Evolutionary conservation across 1,140 invertebrate genomes (phyloP).

Genomic region (Dysdera silvatica): DNA sequence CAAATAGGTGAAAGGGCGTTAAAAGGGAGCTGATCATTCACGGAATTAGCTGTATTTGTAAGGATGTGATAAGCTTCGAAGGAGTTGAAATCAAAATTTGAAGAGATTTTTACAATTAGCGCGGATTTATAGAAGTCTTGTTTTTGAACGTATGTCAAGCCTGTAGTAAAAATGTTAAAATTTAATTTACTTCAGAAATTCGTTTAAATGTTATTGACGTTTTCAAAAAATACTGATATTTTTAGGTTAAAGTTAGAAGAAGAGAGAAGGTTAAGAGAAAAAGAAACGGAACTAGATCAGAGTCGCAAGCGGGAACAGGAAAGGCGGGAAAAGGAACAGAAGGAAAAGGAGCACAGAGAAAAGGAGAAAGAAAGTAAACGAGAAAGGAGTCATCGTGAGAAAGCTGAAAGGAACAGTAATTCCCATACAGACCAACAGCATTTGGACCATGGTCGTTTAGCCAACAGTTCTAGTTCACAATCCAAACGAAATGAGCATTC

Average conservation of each 20-base stretch:
- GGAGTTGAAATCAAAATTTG: too few species aligned
- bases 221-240: not conserved
- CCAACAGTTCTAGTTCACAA: too few species aligned
- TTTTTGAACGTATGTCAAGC: too few species aligned
- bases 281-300: conserved; percentile 21
- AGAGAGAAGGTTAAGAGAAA: conserved; percentile 20
- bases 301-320: conserved; percentile 17
- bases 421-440: not conserved
- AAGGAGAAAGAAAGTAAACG: conserved; percentile 2
- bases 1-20: too few species aligned
- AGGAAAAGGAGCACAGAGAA: conserved; percentile 18
- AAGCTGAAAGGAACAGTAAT: conserved; percentile 5
- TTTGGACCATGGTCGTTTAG: too few species aligned
- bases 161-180: not conserved
- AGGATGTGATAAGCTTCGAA: too few species aligned
- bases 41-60: too few species aligned
- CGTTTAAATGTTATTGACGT: not conserved
- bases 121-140: too few species aligned
- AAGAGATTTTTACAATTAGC: too few species aligned
- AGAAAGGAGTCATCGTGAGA: conserved; percentile 14
- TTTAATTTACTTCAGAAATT: not conserved
- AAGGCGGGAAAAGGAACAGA: conserved; percentile 20
- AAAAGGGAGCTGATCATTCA: too few species aligned
- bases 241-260: conserved; percentile 18
- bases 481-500: too few species aligned